phyloP scores from a whole-genome alignment of 1,140 invertebrate species.

The Magallana gigas region DNA sequence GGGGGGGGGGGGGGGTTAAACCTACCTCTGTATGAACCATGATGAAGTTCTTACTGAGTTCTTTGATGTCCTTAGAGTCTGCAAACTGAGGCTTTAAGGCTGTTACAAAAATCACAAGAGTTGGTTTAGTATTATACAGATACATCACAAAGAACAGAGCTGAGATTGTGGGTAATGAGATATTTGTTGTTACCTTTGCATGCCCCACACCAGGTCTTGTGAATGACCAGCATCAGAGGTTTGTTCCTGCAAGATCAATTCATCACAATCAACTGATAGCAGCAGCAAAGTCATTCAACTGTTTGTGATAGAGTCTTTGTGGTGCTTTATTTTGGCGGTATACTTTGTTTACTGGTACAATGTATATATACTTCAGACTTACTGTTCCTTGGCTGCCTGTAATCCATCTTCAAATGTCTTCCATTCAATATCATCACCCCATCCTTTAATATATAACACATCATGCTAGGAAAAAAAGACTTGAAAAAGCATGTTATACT shows the following conservation, averaged over 20 bases:
- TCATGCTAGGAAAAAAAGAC: no score
- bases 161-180: no score
- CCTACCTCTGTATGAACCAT: conserved; percentile 82
- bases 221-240: conserved; percentile 83
- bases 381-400: conserved; percentile 72
- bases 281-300: neutral
- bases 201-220: conserved; percentile 84
- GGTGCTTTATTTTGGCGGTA: no score
- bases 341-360: no score
- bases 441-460: conserved; percentile 65
- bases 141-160: no score
- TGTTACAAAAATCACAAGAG: conserved; percentile 61
- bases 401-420: conserved; percentile 81
- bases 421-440: conserved; percentile 72
- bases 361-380: conserved; percentile 41
- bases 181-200: conserved; percentile 80
- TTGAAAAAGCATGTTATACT: no score
- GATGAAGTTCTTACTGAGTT: conserved; percentile 82
- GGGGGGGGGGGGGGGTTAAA: neutral
- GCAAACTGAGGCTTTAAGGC: conserved; percentile 82
- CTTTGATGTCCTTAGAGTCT: conserved; percentile 80
- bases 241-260: conserved; percentile 77
- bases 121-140: neutral
- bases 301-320: neutral
- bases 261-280: conserved; percentile 6